Evolutionary conservation across 2,888 invertebrate genomes (phyloP), one percentile per base, ranked within the genome.

Genomic region (Rhimphoctona megacephalus): DNA sequence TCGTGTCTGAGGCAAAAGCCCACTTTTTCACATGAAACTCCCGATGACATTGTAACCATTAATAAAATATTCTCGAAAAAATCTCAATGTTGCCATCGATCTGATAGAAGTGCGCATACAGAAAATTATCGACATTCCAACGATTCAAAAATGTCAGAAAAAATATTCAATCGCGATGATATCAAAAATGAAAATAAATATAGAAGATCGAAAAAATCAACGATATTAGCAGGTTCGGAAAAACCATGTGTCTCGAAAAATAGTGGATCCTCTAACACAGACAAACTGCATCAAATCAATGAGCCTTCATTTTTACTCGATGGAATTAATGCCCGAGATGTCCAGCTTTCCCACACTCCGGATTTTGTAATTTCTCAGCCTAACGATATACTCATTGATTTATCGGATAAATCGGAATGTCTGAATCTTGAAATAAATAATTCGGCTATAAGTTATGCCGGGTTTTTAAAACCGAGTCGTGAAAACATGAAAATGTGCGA

Each of bases 401-500:
- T 66, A 6, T 64, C 74, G 57, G 30, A 25, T 1, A 74, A 84
- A 64, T 73, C 78, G 2, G 64, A 19, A 19, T 66, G 70, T 69
- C 49, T 66, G 8, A 78, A 76, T 30, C 25, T 69, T 3, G n/a
- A 43, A 9, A 74, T 57, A 30, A 81, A 61, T 14, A 81, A 73
- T 0, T 84, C 83, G 43, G 61, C 79, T 9, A 19, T 46, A 0
- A 82, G 74, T 85, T 72, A 79, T 64, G 79, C 79, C 46, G 43
- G 72, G 9, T 54, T 74, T 54, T 79, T 49, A 14, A 46, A 39
- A 22, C 33, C 81, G 5, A 61, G 78, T 46, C 9, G n/a, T 8
- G 57, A 33, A 30, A 54, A 54, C 67, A 11, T 61, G 11, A 39
- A 64, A 36, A 74, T 84, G 25, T 54, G 67, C 64, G 66, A 43